Base-by-base conservation (phyloP, 2,888 invertebrate species). In the Dryobotodes eremita region DNA sequence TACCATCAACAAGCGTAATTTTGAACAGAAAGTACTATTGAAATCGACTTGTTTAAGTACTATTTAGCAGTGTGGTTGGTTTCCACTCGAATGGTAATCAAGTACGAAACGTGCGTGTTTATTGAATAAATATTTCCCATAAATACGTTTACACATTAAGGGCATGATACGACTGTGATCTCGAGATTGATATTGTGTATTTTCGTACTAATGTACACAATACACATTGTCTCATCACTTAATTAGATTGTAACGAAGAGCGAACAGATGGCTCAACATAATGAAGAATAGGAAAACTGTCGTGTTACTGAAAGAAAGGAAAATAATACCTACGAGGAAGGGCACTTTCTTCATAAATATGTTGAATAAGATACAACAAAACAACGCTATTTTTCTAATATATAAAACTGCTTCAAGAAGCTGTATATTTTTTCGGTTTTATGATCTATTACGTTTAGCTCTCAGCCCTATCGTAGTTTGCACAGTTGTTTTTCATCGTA, bases 181-280 rank as follows among this genome's bases (percentile, higher is more conserved):
- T 42, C 50, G n/a, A 69, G 71, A 71, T 77, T 74, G 59, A 81
- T 84, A 78, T 75, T 79, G 82, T 65, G 59, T 82, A 64, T 73
- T 82, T 75, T 75, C 62, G 26, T 76, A 46, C 36, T 66, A 74
- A 71, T 73, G 66, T 79, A 78, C 65, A 80, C 62, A 71, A 71
- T 83, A 83, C 55, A 66, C 80, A 77, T 62, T 77, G 61, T 85
- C 61, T 76, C 74, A 71, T 79, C 75, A 71, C 75, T 65, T 86
- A 86, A 84, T 84, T 86, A 82, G 73, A 83, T 86, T 78, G 81
- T 83, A 71, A 72, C 74, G 75, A 80, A 74, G 68, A 74, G 78
- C 61, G 74, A 81, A 83, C 81, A 83, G 71, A 85, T 86, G 76
- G 75, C 71, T 53, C 74, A 85, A 75, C 80, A 55, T 77, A 85